Percentiles rank a stretch among this genome's conserved stretches.
These are phyloP conservation scores for Bembecia ichneumoniformis DNA, from an alignment of 2,888 invertebrate genomes.

Conservation along the genomic window DNA sequence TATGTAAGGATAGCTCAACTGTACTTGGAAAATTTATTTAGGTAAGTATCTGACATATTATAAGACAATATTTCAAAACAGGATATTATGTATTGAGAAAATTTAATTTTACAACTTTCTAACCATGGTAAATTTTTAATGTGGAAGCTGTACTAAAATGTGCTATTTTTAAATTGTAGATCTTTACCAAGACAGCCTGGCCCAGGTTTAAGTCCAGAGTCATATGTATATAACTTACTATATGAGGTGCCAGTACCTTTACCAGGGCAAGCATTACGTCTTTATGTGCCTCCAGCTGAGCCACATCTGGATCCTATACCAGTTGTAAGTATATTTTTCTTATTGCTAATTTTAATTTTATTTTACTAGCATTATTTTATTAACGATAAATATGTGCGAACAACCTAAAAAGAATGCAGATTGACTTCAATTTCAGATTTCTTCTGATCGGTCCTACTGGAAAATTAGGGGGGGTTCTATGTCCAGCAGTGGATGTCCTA, in stretches of 20 bases:
- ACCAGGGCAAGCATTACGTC: constrained; percentile 87
- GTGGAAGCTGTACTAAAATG: background rate
- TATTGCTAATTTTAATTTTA: too few relatives aligned
- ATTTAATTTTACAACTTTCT: too few relatives aligned
- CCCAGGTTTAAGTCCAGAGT: constrained; percentile 87
- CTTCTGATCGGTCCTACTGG: too few relatives aligned
- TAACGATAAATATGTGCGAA: too few relatives aligned
- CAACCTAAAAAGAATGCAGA: too few relatives aligned
- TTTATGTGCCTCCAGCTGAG: constrained; percentile 80
- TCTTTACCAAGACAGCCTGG: constrained; percentile 85
- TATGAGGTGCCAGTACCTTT: constrained; percentile 94
- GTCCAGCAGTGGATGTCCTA: too few relatives aligned
- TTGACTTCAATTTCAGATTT: too few relatives aligned
- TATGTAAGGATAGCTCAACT: constrained; percentile 89
- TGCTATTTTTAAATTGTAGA: constrained; percentile 41
- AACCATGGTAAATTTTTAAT: background rate
- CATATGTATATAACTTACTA: constrained; percentile 94
- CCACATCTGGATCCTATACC: constrained; percentile 77
- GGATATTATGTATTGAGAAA: too few relatives aligned
- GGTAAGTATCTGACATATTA: constrained; percentile 60
- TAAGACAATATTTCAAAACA: too few relatives aligned
- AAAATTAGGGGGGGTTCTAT: too few relatives aligned
- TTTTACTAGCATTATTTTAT: too few relatives aligned
- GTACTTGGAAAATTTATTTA: constrained; percentile 90
- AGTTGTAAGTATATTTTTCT: constrained; percentile 51